Evolutionary conservation across 2,797 vertebrate genomes (phyloP).

Genomic region (Coracias cyanogaster): DNA sequence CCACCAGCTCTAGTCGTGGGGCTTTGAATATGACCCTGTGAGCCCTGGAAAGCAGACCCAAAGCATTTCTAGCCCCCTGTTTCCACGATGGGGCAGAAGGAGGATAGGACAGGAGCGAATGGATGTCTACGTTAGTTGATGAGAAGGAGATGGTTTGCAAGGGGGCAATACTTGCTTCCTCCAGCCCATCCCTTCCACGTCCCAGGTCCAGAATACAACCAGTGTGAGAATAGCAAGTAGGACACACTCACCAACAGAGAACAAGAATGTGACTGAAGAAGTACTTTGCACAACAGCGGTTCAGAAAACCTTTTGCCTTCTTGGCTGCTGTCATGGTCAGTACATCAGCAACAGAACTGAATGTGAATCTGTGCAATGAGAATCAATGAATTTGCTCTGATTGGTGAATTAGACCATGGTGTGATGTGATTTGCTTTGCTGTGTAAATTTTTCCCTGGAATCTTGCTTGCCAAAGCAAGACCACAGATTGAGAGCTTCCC

Average conservation of each 20-base stretch:
- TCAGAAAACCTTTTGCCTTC: neutral
- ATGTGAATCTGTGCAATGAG: neutral
- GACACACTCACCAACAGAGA: neutral
- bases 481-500: no score
- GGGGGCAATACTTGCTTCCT: neutral
- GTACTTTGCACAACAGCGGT: fast-evolving
- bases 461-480: neutral
- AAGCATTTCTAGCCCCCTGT: neutral
- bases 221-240: neutral
- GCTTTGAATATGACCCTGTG: fast-evolving
- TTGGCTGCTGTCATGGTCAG: neutral
- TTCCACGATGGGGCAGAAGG: neutral
- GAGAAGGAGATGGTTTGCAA: neutral
- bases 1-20: neutral
- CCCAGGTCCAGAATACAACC: neutral
- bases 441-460: neutral
- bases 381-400: neutral
- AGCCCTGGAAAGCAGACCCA: neutral
- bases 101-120: neutral
- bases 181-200: neutral
- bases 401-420: fast-evolving
- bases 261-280: neutral
- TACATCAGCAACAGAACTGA: no score
- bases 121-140: neutral
- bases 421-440: neutral